A percentile compares a stretch with the other conserved stretches of the same genome.
These are phyloP conservation scores for Nebria ingens DNA, from an alignment of 1,140 invertebrate species.

Conservation along the genomic window DNA sequence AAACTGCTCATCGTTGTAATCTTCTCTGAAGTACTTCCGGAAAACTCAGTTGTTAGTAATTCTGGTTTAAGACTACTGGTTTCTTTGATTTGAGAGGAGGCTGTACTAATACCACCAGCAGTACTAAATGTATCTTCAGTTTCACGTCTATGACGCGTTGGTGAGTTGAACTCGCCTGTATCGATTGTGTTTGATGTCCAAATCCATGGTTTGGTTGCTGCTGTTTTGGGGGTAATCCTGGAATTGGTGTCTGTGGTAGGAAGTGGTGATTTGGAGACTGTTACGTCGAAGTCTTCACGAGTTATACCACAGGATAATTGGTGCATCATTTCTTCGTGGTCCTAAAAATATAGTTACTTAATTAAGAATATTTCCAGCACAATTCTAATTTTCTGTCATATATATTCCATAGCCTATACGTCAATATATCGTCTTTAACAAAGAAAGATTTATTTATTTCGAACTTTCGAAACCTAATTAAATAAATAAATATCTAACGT, in stretches of 20 bases:
- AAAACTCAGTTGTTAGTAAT: neutral
- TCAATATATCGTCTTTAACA: too few species aligned
- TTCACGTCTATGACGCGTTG: conserved; percentile 35
- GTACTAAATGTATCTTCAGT: conserved; percentile 30
- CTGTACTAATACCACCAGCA: conserved; percentile 17
- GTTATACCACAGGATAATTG: conserved; percentile 34
- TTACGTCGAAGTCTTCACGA: conserved; percentile 29
- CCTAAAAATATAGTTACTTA: conserved; percentile 29
- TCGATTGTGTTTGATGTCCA: conserved; percentile 31
- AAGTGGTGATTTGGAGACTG: conserved; percentile 19
- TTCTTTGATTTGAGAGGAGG: conserved; percentile 9
- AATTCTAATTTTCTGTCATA: too few species aligned
- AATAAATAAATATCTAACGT: neutral
- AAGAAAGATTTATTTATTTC: too few species aligned
- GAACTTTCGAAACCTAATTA: too few species aligned
- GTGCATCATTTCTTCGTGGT: conserved; percentile 36
- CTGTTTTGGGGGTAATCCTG: conserved; percentile 8
- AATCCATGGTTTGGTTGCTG: conserved; percentile 27
- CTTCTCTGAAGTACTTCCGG: neutral
- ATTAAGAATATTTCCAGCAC: neutral
- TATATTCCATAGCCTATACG: too few species aligned
- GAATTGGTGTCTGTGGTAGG: conserved; percentile 4
- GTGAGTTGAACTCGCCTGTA: conserved; percentile 25
- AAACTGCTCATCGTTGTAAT: neutral
- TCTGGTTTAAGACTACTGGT: conserved; percentile 7